Evolutionary conservation across 2,113 vertebrate genomes (phyloP).

Genomic region (Varanus komodoensis): DNA sequence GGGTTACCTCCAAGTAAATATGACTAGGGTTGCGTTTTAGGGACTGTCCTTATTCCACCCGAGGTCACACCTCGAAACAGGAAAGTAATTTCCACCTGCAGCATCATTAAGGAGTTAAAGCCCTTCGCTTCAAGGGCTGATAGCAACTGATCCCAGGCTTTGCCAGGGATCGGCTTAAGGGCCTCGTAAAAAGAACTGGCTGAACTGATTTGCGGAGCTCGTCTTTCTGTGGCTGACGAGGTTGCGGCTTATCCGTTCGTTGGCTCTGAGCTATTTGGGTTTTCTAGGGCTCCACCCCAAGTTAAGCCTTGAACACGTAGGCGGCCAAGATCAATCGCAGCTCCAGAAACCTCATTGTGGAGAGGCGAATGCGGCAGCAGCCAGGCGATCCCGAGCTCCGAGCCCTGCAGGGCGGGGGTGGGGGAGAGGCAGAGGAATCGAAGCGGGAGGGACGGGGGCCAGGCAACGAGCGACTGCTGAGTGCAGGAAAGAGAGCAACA

Average conservation of each 20-base stretch:
- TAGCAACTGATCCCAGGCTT: not conserved
- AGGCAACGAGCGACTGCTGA: conserved; percentile 59
- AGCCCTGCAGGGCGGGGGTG: not conserved
- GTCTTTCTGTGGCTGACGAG: not conserved
- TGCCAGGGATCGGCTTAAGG: not conserved
- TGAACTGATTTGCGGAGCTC: not conserved
- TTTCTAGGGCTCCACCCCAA: conserved; percentile 7
- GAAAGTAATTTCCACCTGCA: not conserved
- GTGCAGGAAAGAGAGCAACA: conserved; percentile 76
- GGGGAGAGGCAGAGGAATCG: not conserved
- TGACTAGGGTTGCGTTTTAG: too few relatives aligned
- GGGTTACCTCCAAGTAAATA: not conserved
- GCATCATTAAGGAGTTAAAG: not conserved
- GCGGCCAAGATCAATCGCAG: not conserved
- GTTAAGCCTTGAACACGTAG: not conserved
- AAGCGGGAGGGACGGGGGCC: conserved; percentile 23
- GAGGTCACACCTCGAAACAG: not conserved
- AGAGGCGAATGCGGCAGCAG: not conserved
- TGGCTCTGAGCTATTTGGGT: not conserved
- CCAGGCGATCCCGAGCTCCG: not conserved
- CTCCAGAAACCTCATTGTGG: not conserved
- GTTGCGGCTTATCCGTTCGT: not conserved
- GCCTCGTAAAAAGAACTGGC: not conserved
- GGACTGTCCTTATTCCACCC: not conserved
- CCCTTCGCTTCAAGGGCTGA: too few relatives aligned